Percentiles rank a stretch among this genome's conserved stretches.
phyloP scores from a whole-genome alignment of 2,888 invertebrate species.

The Callinectes sapidus region DNA sequence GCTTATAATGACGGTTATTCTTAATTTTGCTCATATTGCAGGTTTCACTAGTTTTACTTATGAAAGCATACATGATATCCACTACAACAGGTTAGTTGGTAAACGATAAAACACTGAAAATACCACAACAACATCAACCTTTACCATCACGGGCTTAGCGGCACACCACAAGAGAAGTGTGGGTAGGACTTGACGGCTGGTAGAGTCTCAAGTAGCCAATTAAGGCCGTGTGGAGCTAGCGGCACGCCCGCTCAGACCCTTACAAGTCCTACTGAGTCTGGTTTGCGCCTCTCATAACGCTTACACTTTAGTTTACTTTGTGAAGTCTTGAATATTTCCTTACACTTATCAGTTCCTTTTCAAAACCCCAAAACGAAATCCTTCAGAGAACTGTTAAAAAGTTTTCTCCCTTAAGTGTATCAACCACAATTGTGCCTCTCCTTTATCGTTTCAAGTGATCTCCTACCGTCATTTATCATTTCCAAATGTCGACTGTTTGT shows the following conservation, averaged over 20 bases:
- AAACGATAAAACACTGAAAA: not conserved
- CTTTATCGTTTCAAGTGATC: not conserved
- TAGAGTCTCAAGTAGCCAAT: not conserved
- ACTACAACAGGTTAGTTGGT: not conserved
- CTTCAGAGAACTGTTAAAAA: conserved; percentile 15
- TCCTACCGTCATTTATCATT: not conserved
- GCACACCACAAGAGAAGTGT: not conserved
- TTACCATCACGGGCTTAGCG: not conserved
- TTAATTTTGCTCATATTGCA: no score
- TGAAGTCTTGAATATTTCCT: not conserved
- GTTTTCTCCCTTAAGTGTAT: not conserved
- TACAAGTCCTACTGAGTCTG: no score
- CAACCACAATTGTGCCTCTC: not conserved
- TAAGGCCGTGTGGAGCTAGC: not conserved
- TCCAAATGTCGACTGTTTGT: not conserved
- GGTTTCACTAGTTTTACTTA: not conserved
- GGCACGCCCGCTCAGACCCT: not conserved
- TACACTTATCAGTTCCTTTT: not conserved
- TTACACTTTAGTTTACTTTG: not conserved
- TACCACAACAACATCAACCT: not conserved
- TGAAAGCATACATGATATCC: no score
- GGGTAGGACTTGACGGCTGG: not conserved
- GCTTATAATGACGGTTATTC: no score
- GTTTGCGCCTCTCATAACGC: not conserved
- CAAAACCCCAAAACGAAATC: not conserved